Base-by-base conservation (phyloP, 2,113 vertebrate genomes). In the Thamnophis sirtalis region DNA sequence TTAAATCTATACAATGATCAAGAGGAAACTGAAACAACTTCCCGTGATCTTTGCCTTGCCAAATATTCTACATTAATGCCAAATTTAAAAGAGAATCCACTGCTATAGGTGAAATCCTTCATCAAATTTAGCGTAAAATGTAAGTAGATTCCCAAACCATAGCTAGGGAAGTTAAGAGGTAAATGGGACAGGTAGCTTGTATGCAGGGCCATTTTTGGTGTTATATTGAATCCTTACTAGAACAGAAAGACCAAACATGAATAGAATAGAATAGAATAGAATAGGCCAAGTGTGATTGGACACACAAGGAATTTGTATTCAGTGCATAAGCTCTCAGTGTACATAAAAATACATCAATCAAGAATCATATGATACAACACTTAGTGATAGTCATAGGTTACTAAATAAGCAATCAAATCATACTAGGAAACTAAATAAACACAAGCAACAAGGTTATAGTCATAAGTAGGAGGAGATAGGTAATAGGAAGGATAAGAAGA, bases 21-120 rank as follows among this genome's bases (percentile, higher is more conserved):
- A 91, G 94, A 89, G 73, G 68, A 33, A 68, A 90, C 28, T 38
- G 50, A 33, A 93, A 94, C 88, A 17, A 53, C 51, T 95, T 96
- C 95, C 93, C 80, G 48, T 50, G 84, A 60, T 92, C 48, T 8
- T 80, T 85, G 54, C 11, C 86, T 54, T 92, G 95, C 94, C 87
- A 94, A 54, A 92, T 89, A 63, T 93, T 84, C 91, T 90, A 9
- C 90, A 92, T 93, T 94, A 91, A 92, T 1, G 0, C 93, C 92
- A 91, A 95, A 43, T 68, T 80, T 73, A 50, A 22, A 92, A 86
- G 91, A 93, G 93, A 73, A 93, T 92, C 93, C 93, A 92, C 50
- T 84, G 80, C 58, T 73, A 90, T 91, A 49, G 63, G 0, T 1
- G 94, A 96, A 95, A 85, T 24, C 93, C 53, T 91, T 95, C 89